Percentiles rank a stretch among this genome's conserved stretches.
phyloP scores from a whole-genome alignment of 2,797 vertebrate species.

The Enteromius viviparus region DNA sequence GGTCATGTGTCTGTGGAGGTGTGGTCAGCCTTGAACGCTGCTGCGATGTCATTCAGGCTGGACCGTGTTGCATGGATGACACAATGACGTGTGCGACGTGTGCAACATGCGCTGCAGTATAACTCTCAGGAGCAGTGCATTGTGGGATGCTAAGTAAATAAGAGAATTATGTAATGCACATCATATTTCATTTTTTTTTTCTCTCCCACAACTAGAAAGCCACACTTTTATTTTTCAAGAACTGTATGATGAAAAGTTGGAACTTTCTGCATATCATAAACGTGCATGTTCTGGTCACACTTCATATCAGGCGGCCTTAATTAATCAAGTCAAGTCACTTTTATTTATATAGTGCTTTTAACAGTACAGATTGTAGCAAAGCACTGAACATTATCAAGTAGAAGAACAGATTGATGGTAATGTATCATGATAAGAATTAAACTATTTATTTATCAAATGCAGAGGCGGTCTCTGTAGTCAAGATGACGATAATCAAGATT shows the following conservation, averaged over 20 bases:
- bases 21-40: slow-evolving; percentile 37
- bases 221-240: slow-evolving; percentile 3
- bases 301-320: too few species aligned
- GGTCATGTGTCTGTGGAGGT: slow-evolving; percentile 48
- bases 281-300: not conserved
- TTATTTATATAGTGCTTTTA: too few species aligned
- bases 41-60: slow-evolving; percentile 52
- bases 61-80: slow-evolving; percentile 25
- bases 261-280: slow-evolving; percentile 12
- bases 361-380: too few species aligned
- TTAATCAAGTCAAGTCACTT: too few species aligned
- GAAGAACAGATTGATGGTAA: too few species aligned
- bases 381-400: too few species aligned
- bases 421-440: too few species aligned
- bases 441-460: too few species aligned
- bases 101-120: slow-evolving; percentile 29
- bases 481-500: too few species aligned
- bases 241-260: not conserved
- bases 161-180: slow-evolving; percentile 31
- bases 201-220: slow-evolving; percentile 42
- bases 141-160: slow-evolving; percentile 43
- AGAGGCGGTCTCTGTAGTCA: too few species aligned
- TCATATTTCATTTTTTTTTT: slow-evolving; percentile 13
- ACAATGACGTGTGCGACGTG: slow-evolving; percentile 53
- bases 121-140: slow-evolving; percentile 30